Conservation (phyloP, 1,140 invertebrate genomes). For the Eriosoma lanigerum region DNA sequence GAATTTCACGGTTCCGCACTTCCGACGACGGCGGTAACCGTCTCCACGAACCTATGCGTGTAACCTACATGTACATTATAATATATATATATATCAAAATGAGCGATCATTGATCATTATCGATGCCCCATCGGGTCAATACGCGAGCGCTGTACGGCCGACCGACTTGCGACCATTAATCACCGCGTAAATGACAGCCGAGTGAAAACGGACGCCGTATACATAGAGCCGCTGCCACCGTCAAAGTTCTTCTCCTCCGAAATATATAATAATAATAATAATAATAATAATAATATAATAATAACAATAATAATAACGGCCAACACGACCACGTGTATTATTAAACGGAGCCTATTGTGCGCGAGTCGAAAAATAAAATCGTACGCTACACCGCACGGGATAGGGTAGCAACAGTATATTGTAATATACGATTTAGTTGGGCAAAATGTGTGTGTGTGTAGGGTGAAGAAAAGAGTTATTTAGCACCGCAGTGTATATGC, state of each 20-base stretch:
- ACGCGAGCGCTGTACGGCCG: background rate
- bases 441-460: background rate
- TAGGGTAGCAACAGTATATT: no score
- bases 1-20: constrained; percentile 48
- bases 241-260: constrained; percentile 11
- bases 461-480: constrained; percentile 48
- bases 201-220: constrained; percentile 1
- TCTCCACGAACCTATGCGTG: background rate
- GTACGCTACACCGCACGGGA: background rate
- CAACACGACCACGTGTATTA: background rate
- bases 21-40: background rate
- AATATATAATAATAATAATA: constrained; percentile 3
- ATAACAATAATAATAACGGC: constrained; percentile 45
- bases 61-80: background rate
- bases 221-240: constrained; percentile 8
- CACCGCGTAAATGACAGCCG: constrained; percentile 43
- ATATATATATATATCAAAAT: background rate
- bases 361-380: background rate
- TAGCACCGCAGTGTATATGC: background rate
- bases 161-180: constrained; percentile 6
- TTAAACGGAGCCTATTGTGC: background rate
- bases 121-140: constrained; percentile 42
- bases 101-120: constrained; percentile 45
- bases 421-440: background rate
- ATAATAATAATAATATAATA: constrained; percentile 48